Evolutionary conservation across 2,113 vertebrate species (phyloP).

Genomic region (Athene noctua): DNA sequence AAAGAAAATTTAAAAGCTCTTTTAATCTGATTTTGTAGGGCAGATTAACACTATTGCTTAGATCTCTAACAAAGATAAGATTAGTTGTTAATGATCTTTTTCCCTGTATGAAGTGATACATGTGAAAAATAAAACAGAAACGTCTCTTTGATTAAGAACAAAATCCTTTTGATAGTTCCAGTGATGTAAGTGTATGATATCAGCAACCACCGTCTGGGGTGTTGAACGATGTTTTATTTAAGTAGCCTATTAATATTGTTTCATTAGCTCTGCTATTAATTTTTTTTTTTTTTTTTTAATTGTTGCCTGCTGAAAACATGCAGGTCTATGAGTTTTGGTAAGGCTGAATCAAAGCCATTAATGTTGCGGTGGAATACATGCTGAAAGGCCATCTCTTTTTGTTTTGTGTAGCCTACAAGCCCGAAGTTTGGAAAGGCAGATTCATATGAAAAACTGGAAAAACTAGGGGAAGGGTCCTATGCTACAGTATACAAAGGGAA

Average conservation of each 20-base stretch:
- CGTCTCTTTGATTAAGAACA: background rate
- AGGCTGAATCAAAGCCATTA: background rate
- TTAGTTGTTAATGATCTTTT: background rate
- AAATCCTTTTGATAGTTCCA: constrained; percentile 4
- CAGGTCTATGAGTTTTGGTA: background rate
- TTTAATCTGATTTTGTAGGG: background rate
- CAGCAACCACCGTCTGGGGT: background rate
- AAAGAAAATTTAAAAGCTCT: background rate
- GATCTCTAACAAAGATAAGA: background rate
- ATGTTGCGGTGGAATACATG: background rate
- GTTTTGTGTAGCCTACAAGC: constrained; percentile 87
- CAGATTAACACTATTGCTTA: background rate
- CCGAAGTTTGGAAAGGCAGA: constrained; percentile 98
- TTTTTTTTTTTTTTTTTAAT: background rate
- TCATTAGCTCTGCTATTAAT: background rate
- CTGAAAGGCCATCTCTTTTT: background rate
- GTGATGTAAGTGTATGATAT: background rate
- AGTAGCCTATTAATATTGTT: background rate
- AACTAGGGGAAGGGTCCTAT: constrained; percentile 96
- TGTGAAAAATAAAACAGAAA: background rate
- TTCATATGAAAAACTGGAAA: constrained; percentile 98
- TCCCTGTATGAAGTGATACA: background rate
- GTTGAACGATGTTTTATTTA: background rate
- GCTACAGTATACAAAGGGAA: constrained; percentile 99
- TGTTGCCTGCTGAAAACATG: background rate